Conservation (phyloP, 2,888 invertebrate species). For the Thera britannica region DNA sequence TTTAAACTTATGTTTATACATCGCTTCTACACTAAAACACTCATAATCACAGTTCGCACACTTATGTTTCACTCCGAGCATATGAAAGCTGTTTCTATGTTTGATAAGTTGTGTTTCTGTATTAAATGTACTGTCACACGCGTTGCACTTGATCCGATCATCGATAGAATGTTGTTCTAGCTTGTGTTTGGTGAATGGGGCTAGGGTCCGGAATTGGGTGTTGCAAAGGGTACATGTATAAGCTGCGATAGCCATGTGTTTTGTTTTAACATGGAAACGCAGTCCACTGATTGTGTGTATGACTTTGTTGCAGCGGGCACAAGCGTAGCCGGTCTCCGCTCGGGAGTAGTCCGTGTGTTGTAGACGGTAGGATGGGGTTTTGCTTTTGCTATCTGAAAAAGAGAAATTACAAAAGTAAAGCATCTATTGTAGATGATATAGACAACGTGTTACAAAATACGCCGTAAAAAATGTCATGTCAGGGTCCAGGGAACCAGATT, state of each 20-base stretch:
- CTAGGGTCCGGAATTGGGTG: not conserved
- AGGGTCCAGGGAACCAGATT: too few relatives aligned
- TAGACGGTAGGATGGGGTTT: slow-evolving; percentile 5
- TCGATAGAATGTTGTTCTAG: slow-evolving; percentile 47
- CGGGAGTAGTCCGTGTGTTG: slow-evolving; percentile 5
- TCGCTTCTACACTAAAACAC: slow-evolving; percentile 16
- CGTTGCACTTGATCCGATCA: slow-evolving; percentile 44
- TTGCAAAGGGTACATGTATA: slow-evolving; percentile 9
- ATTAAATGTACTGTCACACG: slow-evolving; percentile 40
- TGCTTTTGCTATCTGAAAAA: slow-evolving; percentile 15
- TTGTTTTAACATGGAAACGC: slow-evolving; percentile 7
- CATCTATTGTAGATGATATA: too few relatives aligned
- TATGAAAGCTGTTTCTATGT: slow-evolving; percentile 29
- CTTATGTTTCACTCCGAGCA: slow-evolving; percentile 35
- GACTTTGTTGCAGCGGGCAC: slow-evolving; percentile 8
- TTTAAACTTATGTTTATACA: slow-evolving; percentile 39
- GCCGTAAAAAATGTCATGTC: too few relatives aligned
- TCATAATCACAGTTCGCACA: slow-evolving; percentile 29
- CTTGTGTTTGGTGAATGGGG: slow-evolving; percentile 29
- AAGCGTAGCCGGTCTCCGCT: slow-evolving; percentile 4
- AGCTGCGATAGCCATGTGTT: slow-evolving; percentile 7
- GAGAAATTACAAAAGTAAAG: not conserved
- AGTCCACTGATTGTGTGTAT: slow-evolving; percentile 12
- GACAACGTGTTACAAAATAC: too few relatives aligned
- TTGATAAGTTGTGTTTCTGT: slow-evolving; percentile 10